phyloP scores from a whole-genome alignment of 2,888 invertebrate genomes.

The Kryphioiulus occultus region DNA sequence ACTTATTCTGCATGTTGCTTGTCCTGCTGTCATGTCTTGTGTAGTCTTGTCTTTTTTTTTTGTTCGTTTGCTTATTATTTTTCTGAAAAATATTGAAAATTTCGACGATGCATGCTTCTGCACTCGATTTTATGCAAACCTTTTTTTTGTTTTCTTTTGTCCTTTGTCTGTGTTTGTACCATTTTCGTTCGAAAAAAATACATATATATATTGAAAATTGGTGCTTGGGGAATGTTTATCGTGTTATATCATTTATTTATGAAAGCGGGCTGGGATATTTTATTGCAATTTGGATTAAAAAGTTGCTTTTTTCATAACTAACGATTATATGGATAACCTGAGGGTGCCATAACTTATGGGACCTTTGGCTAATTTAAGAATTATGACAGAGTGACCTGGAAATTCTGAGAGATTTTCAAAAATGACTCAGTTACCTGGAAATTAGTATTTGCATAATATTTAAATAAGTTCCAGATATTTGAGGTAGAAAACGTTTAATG shows the following conservation, averaged over 20 bases:
- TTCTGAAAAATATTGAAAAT: background rate
- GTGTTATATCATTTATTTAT: background rate
- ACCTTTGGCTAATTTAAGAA: background rate
- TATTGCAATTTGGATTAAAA: background rate
- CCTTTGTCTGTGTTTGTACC: background rate
- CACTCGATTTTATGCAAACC: background rate
- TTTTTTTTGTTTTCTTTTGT: background rate
- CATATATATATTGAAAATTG: background rate
- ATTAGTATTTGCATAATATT: too few relatives aligned
- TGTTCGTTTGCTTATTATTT: too few relatives aligned
- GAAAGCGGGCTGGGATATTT: background rate
- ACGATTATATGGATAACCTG: background rate
- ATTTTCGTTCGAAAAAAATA: background rate
- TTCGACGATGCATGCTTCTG: background rate
- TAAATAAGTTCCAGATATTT: too few relatives aligned
- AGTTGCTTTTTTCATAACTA: background rate
- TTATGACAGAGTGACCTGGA: background rate
- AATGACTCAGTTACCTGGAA: too few relatives aligned
- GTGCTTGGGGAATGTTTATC: slow-evolving; percentile 4
- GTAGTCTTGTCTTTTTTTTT: too few relatives aligned
- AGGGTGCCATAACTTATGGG: background rate
- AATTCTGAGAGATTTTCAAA: background rate
- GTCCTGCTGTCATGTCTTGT: too few relatives aligned
- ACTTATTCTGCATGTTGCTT: too few relatives aligned
- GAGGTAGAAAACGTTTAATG: too few relatives aligned